Evolutionary conservation across 2,113 vertebrate genomes (phyloP).

Genomic region (Oenanthe oenanthe): DNA sequence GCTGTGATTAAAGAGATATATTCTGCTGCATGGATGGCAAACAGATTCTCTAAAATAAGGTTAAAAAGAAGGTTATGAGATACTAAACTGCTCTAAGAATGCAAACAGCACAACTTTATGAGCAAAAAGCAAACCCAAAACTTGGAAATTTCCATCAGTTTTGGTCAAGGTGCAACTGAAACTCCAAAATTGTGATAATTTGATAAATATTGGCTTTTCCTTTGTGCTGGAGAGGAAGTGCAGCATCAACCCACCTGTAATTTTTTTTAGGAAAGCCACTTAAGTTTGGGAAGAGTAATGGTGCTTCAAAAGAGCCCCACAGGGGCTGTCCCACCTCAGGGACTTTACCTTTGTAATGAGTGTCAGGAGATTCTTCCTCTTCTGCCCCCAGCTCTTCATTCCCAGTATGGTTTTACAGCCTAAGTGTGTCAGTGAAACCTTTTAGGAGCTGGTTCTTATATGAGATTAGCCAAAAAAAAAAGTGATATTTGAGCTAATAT

Average conservation of each 20-base stretch:
- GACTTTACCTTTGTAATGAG: background rate
- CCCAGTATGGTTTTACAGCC: background rate
- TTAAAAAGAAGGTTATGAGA: background rate
- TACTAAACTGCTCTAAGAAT: background rate
- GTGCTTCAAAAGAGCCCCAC: background rate
- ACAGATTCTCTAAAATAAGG: background rate
- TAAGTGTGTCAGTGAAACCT: background rate
- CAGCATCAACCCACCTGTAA: background rate
- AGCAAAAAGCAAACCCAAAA: background rate
- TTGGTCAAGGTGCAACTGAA: background rate
- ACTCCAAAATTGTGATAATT: background rate
- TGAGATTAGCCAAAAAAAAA: background rate
- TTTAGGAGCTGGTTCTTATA: background rate
- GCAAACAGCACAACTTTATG: background rate
- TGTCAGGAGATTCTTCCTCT: background rate
- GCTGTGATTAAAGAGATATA: background rate
- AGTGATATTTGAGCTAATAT: accelerated
- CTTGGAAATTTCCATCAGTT: background rate
- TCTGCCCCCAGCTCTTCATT: background rate
- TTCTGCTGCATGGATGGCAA: background rate
- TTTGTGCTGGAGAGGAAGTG: background rate
- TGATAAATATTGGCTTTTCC: background rate
- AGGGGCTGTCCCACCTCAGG: background rate
- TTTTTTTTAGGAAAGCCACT: background rate
- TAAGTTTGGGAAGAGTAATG: background rate